These are phyloP conservation scores for Pachyseris speciosa DNA, from an alignment of 64 coral and sea anemone genomes.

Conservation along the genomic window DNA sequence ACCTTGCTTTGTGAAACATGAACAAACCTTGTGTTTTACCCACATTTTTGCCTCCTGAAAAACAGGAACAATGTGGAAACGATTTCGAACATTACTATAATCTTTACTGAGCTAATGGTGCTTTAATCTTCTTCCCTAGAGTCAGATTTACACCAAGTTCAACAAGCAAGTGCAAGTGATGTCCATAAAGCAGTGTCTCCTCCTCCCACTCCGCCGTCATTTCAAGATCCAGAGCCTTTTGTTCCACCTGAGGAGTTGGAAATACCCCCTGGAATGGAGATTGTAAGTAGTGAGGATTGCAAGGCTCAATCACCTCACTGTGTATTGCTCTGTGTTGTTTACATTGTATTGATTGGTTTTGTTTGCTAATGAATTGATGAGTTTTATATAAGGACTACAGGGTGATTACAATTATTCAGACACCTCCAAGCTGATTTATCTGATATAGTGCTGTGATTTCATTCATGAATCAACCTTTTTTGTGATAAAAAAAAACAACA, in stretches of 20 bases:
- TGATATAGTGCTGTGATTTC: neutral
- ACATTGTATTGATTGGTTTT: neutral
- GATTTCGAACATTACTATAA: neutral
- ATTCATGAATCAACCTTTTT: too few relatives aligned
- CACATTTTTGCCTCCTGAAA: too few relatives aligned
- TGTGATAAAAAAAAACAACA: too few relatives aligned
- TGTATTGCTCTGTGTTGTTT: neutral
- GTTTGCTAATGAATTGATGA: neutral
- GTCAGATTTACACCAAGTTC: neutral
- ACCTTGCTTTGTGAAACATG: too few relatives aligned
- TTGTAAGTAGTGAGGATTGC: slow-evolving; percentile 59
- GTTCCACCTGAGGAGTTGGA: slow-evolving; percentile 85
- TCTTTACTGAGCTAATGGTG: too few relatives aligned
- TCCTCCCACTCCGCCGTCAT: neutral
- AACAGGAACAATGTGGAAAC: neutral
- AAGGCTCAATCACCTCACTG: neutral
- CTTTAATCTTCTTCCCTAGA: neutral
- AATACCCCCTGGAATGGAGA: slow-evolving; percentile 86
- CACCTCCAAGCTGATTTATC: too few relatives aligned
- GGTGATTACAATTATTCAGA: neutral
- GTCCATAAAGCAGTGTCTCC: neutral
- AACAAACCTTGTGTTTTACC: too few relatives aligned
- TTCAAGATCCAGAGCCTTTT: slow-evolving; percentile 74
- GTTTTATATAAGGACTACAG: neutral
- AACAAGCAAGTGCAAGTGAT: neutral